Percentiles rank a stretch among this genome's conserved stretches.
These are phyloP conservation scores for Liparis tanakae DNA, from an alignment of 2,797 vertebrate species.

Conservation along the genomic window DNA sequence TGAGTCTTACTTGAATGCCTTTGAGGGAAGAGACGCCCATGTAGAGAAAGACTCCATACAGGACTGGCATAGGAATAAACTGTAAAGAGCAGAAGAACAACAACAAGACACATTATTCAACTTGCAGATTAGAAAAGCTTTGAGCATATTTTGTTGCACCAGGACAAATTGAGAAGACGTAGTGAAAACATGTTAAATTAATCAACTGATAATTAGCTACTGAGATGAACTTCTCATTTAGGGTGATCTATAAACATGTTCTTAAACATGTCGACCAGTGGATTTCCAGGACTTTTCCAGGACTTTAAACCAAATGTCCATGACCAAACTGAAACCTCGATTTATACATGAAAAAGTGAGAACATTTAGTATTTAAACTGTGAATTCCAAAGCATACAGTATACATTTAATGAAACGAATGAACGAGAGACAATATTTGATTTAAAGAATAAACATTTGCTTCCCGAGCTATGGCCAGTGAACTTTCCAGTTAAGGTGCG, in stretches of 20 bases:
- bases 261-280: too few relatives aligned
- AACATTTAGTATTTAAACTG: too few relatives aligned
- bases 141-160: not conserved
- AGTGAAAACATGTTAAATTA: slow-evolving; percentile 2
- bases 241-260: not conserved
- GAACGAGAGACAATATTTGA: too few relatives aligned
- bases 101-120: not conserved
- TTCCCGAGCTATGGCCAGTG: too few relatives aligned
- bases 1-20: slow-evolving; percentile 92
- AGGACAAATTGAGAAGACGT: not conserved
- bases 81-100: slow-evolving; percentile 64
- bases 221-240: not conserved
- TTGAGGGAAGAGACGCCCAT: slow-evolving; percentile 96
- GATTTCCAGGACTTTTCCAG: too few relatives aligned
- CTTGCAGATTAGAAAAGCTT: not conserved
- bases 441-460: too few relatives aligned
- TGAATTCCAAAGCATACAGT: too few relatives aligned
- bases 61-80: slow-evolving; percentile 98
- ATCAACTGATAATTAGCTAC: not conserved
- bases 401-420: too few relatives aligned
- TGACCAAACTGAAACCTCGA: too few relatives aligned
- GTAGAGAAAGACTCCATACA: slow-evolving; percentile 97
- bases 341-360: too few relatives aligned
- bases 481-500: too few relatives aligned
- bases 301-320: too few relatives aligned